phyloP scores from a whole-genome alignment of 2,888 invertebrate genomes.

The Linyphia triangularis region DNA sequence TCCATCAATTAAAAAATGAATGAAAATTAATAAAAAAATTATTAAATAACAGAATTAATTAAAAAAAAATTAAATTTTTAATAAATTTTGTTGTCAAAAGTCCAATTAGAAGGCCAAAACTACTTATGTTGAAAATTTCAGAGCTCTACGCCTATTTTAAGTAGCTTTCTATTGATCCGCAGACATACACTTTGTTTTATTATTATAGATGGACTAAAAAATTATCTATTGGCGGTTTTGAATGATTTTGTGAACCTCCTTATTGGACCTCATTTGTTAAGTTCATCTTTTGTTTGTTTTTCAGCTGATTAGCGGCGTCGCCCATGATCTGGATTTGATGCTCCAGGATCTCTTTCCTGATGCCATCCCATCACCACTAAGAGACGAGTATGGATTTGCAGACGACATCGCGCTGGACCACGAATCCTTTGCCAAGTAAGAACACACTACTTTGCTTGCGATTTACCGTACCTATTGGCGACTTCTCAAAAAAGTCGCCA shows the following conservation, averaged over 20 bases:
- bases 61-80: too few relatives aligned
- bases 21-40: too few relatives aligned
- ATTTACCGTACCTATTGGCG: too few relatives aligned
- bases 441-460: too few relatives aligned
- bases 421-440: slow-evolving; percentile 73
- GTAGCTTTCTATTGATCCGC: too few relatives aligned
- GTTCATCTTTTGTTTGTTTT: slow-evolving; percentile 67
- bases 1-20: too few relatives aligned
- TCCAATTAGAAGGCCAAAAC: not conserved
- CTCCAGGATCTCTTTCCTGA: slow-evolving; percentile 88
- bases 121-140: not conserved
- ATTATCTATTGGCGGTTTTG: not conserved
- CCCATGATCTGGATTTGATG: slow-evolving; percentile 92
- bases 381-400: slow-evolving; percentile 76
- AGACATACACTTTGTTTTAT: too few relatives aligned
- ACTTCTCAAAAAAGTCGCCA: too few relatives aligned
- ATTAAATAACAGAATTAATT: too few relatives aligned
- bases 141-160: not conserved
- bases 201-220: too few relatives aligned
- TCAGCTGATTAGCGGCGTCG: slow-evolving; percentile 82
- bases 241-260: too few relatives aligned
- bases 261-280: not conserved
- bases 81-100: too few relatives aligned
- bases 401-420: slow-evolving; percentile 72
- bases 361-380: slow-evolving; percentile 81